Evolutionary conservation across 1,140 invertebrate genomes (phyloP), one percentile per base, ranked within the genome.

Genomic region (Calliopsis andreniformis): DNA sequence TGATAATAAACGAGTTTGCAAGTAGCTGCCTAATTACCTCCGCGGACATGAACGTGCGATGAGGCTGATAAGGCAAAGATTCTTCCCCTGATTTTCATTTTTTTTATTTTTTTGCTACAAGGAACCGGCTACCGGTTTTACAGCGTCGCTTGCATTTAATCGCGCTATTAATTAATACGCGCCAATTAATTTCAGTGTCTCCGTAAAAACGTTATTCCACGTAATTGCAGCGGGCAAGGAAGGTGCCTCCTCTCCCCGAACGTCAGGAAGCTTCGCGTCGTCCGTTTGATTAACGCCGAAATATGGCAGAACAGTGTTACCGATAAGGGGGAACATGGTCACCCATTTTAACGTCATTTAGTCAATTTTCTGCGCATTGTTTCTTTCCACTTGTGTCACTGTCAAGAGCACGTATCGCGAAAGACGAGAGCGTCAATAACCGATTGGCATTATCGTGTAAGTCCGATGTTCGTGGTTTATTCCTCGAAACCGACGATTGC

Each of bases 21-120:
- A 82, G 84, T 84, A 79, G 76, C 73, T 78, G 69, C 69, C 79
- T 87, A 87, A 87, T 87, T 87, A 87, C 77, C 78, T 86, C 76
- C 75, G 75, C 73, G 71, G 69, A 82, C 67, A 71, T 64, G 73
- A 59, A 80, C 82, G 72, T 45, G 70, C 63, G 81, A 82, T 82
- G 79, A 61, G 47, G 59, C 45, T 58, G 71, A 62, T 78, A 79
- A 82, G n/a, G n/a, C n/a, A n/a, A n/a, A n/a, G n/a, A n/a, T n/a
- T n/a, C n/a, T n/a, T n/a, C n/a, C n/a, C n/a, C n/a, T n/a, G n/a
- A n/a, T n/a, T 81, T 77, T 71, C 55, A 35, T 28, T 23, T 39
- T 53, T 67, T 82, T 77, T 82, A 49, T 68, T 81, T 67, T 68
- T 61, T 45, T 1, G 18, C n/a, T n/a, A 25, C 16, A 7, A 35